These are phyloP conservation scores for Semaprochilodus insignis DNA, from an alignment of 2,797 vertebrate species.

Conservation along the genomic window DNA sequence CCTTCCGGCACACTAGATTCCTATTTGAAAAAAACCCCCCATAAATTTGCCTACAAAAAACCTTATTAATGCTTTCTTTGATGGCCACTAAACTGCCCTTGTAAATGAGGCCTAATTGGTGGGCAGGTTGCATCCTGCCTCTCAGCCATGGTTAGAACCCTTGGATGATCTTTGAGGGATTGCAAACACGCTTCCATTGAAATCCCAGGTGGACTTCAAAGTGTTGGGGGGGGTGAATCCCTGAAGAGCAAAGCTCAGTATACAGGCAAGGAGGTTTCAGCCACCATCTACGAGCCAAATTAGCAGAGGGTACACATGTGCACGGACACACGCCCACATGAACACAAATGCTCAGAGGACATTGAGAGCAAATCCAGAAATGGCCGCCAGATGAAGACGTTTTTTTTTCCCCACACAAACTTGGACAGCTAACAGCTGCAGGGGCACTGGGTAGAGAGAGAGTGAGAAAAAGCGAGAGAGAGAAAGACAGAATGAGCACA, in stretches of 20 bases:
- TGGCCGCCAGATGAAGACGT: slow-evolving; percentile 24
- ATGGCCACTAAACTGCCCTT: background rate
- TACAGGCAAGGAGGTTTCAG: slow-evolving; percentile 24
- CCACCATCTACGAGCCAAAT: slow-evolving; percentile 21
- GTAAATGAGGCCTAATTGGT: background rate
- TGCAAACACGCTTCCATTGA: background rate
- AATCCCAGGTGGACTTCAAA: slow-evolving; percentile 35
- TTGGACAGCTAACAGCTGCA: slow-evolving; percentile 44
- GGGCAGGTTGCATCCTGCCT: background rate
- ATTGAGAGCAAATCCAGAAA: slow-evolving; percentile 26
- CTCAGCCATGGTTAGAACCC: background rate
- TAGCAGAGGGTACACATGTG: slow-evolving; percentile 6
- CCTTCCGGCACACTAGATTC: too few relatives aligned
- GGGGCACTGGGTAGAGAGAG: slow-evolving; percentile 13
- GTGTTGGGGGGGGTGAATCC: slow-evolving; percentile 29
- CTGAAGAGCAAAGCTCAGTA: background rate
- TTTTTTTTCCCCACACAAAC: background rate
- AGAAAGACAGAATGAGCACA: slow-evolving; percentile 23
- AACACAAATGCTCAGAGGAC: slow-evolving; percentile 30
- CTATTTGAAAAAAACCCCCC: too few relatives aligned
- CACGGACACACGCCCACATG: background rate
- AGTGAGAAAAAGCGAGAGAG: background rate
- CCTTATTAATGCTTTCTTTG: background rate
- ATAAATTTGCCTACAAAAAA: background rate
- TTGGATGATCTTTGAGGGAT: background rate